phyloP scores from a whole-genome alignment of 2,888 invertebrate genomes.

The Actias luna region DNA sequence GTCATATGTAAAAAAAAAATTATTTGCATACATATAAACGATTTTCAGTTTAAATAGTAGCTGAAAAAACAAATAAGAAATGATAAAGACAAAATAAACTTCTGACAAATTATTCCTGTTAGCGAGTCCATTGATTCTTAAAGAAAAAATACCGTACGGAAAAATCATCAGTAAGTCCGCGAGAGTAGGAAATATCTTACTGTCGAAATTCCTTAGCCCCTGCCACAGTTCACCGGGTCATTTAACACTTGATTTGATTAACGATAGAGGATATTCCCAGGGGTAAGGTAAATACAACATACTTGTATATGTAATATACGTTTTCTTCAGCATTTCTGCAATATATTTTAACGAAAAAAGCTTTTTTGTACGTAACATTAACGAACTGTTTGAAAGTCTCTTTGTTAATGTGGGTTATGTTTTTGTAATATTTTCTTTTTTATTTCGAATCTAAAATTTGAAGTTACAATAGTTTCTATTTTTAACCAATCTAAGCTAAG shows the following conservation, averaged over 20 bases:
- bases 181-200: constrained; percentile 52
- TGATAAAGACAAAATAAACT: constrained; percentile 54
- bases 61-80: constrained; percentile 51
- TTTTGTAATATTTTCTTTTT: too few species aligned
- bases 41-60: constrained; percentile 22
- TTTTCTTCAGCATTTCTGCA: neutral
- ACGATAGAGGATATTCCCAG: constrained; percentile 43
- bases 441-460: neutral
- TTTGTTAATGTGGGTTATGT: too few species aligned
- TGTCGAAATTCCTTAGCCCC: constrained; percentile 45
- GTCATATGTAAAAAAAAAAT: too few species aligned
- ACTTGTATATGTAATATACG: constrained; percentile 12
- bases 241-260: constrained; percentile 71
- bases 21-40: neutral
- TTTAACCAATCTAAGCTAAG: too few species aligned
- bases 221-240: constrained; percentile 50
- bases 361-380: neutral
- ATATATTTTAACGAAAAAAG: neutral
- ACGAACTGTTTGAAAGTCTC: too few species aligned
- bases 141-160: constrained; percentile 62
- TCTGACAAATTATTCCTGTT: constrained; percentile 67
- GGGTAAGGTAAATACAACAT: constrained; percentile 29
- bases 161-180: constrained; percentile 57
- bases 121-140: constrained; percentile 65
- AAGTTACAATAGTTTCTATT: too few species aligned